Conservation (phyloP, 2,888 invertebrate genomes). For the Anarsia innoxiella region DNA sequence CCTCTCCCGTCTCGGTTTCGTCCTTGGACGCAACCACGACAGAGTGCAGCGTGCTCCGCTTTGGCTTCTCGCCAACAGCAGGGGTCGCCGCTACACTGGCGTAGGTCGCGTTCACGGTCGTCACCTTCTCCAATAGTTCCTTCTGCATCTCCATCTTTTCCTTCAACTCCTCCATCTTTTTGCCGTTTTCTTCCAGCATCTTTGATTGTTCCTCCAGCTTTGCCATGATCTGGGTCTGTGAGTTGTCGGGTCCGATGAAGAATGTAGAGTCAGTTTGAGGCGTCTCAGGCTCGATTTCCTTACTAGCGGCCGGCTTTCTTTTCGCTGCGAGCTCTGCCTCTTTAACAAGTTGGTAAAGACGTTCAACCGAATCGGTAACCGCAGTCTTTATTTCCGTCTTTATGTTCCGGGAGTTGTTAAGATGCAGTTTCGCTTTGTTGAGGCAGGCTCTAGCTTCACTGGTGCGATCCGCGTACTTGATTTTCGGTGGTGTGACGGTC, state of each 20-base stretch:
- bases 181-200: background rate
- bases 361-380: too few relatives aligned
- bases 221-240: background rate
- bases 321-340: background rate
- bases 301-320: background rate
- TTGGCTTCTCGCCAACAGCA: background rate
- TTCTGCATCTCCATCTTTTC: background rate
- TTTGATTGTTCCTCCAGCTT: background rate
- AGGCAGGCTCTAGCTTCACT: too few relatives aligned
- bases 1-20: too few relatives aligned
- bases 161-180: background rate
- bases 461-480: too few relatives aligned
- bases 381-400: too few relatives aligned
- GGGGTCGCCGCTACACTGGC: background rate
- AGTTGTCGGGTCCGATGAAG: too few relatives aligned
- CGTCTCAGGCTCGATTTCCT: background rate
- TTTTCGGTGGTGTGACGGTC: background rate
- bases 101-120: too few relatives aligned
- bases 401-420: too few relatives aligned
- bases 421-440: too few relatives aligned
- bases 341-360: too few relatives aligned
- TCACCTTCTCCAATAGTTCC: background rate
- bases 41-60: background rate
- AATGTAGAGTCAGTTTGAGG: background rate
- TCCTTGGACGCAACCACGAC: background rate